These are phyloP conservation scores for Drosophila subsilvestris DNA, from an alignment of 2,888 invertebrate genomes.

Conservation along the genomic window DNA sequence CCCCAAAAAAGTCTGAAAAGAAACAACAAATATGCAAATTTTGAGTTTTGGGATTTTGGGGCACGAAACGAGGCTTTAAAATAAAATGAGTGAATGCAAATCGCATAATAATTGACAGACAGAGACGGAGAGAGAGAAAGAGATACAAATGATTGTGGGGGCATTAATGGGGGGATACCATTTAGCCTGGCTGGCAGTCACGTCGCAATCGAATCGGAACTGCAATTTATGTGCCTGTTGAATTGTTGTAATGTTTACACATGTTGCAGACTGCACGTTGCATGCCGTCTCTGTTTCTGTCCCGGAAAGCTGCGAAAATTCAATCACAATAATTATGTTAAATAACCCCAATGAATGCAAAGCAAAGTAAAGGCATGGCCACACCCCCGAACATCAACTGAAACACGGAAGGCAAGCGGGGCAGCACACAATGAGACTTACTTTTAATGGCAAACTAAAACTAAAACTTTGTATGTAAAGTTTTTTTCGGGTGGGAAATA, in stretches of 20 bases:
- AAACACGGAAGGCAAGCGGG: slow-evolving; percentile 28
- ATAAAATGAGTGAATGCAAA: slow-evolving; percentile 66
- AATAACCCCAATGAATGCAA: slow-evolving; percentile 15
- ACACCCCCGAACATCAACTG: slow-evolving; percentile 24
- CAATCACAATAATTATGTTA: slow-evolving; percentile 78
- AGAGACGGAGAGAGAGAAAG: slow-evolving; percentile 12
- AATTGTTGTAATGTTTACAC: slow-evolving; percentile 37
- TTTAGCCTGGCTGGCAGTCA: slow-evolving; percentile 28
- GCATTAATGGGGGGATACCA: background rate
- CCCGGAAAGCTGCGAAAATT: slow-evolving; percentile 56
- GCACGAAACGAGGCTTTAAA: slow-evolving; percentile 51
- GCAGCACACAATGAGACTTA: background rate
- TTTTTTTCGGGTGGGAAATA: background rate
- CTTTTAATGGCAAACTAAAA: background rate
- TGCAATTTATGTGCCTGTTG: slow-evolving; percentile 41
- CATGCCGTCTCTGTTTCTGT: slow-evolving; percentile 26
- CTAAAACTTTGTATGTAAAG: background rate
- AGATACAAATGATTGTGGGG: slow-evolving; percentile 2
- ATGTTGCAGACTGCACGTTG: slow-evolving; percentile 33
- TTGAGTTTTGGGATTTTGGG: slow-evolving; percentile 9
- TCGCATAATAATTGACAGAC: slow-evolving; percentile 66
- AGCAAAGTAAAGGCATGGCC: slow-evolving; percentile 11
- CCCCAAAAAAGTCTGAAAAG: slow-evolving; percentile 1
- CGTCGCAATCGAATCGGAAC: slow-evolving; percentile 47
- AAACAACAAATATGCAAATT: slow-evolving; percentile 27